A percentile compares a stretch with the other conserved stretches of the same genome.
Conservation (phyloP, 1,140 invertebrate species). For the Scaptomyza hsui region DNA sequence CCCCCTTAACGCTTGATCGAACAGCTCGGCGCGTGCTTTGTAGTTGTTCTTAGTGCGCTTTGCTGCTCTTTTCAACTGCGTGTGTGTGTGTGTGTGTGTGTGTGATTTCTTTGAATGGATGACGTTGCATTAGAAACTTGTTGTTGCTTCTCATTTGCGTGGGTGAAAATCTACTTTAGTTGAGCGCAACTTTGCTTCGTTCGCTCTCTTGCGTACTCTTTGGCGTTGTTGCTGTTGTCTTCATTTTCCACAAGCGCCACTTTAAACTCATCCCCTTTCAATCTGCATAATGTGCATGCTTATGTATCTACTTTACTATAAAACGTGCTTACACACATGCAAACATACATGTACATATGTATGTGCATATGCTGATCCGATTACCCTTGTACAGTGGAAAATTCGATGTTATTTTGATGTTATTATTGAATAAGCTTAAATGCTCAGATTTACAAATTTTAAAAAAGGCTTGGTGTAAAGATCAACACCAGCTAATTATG, state of each 20-base stretch:
- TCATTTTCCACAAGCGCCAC: conserved; percentile 71
- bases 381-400: conserved; percentile 37
- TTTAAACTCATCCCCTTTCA: conserved; percentile 77
- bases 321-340: conserved; percentile 52
- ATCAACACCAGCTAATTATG: no score
- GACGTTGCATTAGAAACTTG: conserved; percentile 76
- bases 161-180: conserved; percentile 22
- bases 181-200: conserved; percentile 15
- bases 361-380: conserved; percentile 52
- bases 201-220: conserved; percentile 6
- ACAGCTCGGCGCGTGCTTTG: conserved; percentile 25
- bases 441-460: no score
- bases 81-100: conserved; percentile 24
- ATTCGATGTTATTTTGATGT: no score
- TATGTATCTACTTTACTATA: conserved; percentile 80
- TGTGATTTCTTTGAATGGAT: conserved; percentile 75
- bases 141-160: conserved; percentile 40
- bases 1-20: conserved; percentile 18
- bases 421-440: no score
- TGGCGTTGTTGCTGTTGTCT: conserved; percentile 26
- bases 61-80: conserved; percentile 21
- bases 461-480: no score
- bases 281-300: conserved; percentile 74
- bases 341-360: conserved; percentile 7
- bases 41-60: conserved; percentile 24